Evolutionary conservation across 2,113 vertebrate species (phyloP).

Genomic region (Oryzias javanicus): DNA sequence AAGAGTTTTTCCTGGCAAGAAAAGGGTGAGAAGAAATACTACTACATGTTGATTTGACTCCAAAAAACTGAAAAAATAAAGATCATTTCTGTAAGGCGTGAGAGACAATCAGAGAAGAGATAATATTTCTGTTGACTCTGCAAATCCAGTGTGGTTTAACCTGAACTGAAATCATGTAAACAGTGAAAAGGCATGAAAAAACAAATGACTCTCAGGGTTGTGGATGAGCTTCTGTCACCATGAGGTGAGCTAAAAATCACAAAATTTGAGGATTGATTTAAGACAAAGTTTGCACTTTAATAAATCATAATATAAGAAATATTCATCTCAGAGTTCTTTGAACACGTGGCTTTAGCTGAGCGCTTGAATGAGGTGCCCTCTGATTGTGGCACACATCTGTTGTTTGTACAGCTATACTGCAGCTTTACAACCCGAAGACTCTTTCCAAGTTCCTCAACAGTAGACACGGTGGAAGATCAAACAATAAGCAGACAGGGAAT

Average conservation of each 20-base stretch:
- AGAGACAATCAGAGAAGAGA: conserved; percentile 30
- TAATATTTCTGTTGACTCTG: conserved; percentile 33
- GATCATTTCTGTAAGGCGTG: conserved; percentile 12
- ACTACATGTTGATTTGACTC: conserved; percentile 32
- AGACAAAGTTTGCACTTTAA: not conserved
- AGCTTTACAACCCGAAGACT: conserved; percentile 9
- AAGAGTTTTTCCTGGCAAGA: conserved; percentile 5
- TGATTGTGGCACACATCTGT: conserved; percentile 61
- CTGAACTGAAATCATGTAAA: conserved; percentile 27
- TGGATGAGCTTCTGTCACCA: not conserved
- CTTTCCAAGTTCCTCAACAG: conserved; percentile 12
- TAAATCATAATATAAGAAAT: not conserved
- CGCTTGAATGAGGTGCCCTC: conserved; percentile 19
- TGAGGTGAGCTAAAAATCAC: conserved; percentile 1
- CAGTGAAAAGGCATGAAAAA: conserved; percentile 7
- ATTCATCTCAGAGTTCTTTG: not conserved
- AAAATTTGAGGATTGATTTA: not conserved
- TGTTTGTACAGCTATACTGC: conserved; percentile 45
- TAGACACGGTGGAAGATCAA: conserved; percentile 49
- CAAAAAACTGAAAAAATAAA: not conserved
- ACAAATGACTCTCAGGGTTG: conserved; percentile 31
- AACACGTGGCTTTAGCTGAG: too few relatives aligned
- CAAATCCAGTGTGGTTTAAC: conserved; percentile 34
- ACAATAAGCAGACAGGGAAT: conserved; percentile 29
- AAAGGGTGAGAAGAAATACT: not conserved